Evolutionary conservation across 1,140 invertebrate species (phyloP).

Genomic region (Galendromus occidentalis): DNA sequence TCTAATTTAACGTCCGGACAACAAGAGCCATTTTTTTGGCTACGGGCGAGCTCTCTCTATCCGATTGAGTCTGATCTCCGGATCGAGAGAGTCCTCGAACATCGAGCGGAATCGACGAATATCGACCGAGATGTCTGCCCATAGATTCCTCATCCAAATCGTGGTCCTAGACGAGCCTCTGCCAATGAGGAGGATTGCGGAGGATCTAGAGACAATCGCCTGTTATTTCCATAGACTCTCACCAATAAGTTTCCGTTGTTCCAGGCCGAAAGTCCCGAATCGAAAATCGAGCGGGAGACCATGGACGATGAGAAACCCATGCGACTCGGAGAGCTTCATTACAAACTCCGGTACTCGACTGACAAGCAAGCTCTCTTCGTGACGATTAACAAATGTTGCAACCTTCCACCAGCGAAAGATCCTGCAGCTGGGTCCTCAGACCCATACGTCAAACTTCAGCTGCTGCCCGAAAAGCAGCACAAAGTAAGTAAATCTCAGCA

Average conservation of each 20-base stretch:
- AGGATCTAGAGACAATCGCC: no score
- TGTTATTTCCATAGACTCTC: no score
- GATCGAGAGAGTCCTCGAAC: no score
- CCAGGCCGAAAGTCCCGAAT: slow-evolving; percentile 14
- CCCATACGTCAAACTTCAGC: slow-evolving; percentile 81
- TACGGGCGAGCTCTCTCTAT: no score
- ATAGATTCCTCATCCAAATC: no score
- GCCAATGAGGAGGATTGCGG: no score
- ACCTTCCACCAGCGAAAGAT: slow-evolving; percentile 50
- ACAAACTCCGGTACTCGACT: slow-evolving; percentile 61
- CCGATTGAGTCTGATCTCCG: no score
- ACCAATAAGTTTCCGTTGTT: background rate
- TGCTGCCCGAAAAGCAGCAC: slow-evolving; percentile 81
- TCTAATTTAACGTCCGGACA: no score
- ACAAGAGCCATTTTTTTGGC: no score
- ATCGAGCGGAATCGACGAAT: no score
- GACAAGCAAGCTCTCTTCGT: slow-evolving; percentile 76
- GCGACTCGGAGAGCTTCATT: slow-evolving; percentile 60
- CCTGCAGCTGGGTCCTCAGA: slow-evolving; percentile 44
- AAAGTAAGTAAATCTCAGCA: slow-evolving; percentile 38
- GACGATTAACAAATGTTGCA: slow-evolving; percentile 64
- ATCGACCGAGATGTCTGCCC: no score
- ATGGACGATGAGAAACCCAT: slow-evolving; percentile 27
- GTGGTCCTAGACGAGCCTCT: no score
- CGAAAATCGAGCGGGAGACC: slow-evolving; percentile 21